These are phyloP conservation scores for Propithecus perrieri DNA, from an alignment of 2,797 vertebrate genomes.

Conservation along the genomic window DNA sequence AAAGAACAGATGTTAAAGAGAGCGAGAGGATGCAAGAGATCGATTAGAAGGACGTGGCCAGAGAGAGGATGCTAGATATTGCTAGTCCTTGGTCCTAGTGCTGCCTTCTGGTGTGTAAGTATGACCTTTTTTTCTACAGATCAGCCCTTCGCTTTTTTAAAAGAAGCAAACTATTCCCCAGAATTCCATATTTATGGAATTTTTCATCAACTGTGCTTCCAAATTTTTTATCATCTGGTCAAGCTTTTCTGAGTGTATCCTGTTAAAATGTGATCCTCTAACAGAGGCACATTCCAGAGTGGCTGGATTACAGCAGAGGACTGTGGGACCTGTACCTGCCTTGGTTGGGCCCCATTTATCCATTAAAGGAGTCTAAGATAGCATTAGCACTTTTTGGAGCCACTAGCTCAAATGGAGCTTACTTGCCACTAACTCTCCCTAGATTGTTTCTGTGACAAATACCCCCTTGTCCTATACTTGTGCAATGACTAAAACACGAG, in stretches of 20 bases:
- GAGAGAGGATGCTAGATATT: neutral
- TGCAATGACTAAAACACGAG: neutral
- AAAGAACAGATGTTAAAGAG: neutral
- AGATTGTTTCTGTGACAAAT: neutral
- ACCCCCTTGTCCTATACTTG: neutral
- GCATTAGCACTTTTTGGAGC: neutral
- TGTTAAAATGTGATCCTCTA: neutral
- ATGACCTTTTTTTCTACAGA: neutral
- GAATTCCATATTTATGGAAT: neutral
- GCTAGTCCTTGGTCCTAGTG: neutral
- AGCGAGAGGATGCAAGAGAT: neutral
- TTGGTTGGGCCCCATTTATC: neutral
- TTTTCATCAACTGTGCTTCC: neutral
- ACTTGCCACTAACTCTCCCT: neutral
- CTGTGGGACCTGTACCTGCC: neutral
- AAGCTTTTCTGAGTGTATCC: neutral
- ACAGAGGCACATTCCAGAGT: neutral
- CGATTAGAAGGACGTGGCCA: neutral
- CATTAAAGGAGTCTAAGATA: neutral
- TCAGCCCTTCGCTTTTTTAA: neutral
- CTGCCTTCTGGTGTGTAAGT: neutral
- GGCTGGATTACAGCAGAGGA: neutral
- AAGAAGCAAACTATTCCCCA: neutral
- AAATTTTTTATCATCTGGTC: neutral
- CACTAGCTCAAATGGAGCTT: neutral